Conservation (phyloP, 2,797 vertebrate species). For the Manis pentadactyla region DNA sequence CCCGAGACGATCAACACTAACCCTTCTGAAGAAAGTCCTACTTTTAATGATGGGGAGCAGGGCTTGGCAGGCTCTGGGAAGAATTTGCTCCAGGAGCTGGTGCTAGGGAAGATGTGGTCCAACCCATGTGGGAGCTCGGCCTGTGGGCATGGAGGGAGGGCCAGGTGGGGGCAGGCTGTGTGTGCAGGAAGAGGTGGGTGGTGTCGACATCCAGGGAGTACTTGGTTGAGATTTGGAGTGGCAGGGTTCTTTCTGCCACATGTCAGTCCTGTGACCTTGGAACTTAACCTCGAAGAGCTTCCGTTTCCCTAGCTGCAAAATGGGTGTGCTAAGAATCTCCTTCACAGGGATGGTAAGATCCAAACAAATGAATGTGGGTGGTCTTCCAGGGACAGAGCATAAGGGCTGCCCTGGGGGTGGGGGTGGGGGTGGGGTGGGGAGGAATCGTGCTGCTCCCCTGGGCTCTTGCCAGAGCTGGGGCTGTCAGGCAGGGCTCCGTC, state of each 20-base stretch:
- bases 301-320: neutral
- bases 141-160: neutral
- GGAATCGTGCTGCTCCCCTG: neutral
- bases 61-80: neutral
- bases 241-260: neutral
- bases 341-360: neutral
- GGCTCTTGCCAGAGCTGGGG: neutral
- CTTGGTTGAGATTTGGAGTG: neutral
- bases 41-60: neutral
- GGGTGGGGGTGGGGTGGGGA: accelerated
- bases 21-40: neutral
- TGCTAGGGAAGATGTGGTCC: neutral
- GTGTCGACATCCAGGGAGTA: neutral
- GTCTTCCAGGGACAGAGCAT: neutral
- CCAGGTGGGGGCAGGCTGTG: too few species aligned
- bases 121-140: neutral
- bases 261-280: neutral
- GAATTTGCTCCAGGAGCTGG: neutral
- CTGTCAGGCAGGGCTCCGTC: neutral
- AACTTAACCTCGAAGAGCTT: neutral
- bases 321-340: neutral
- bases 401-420: neutral
- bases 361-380: neutral
- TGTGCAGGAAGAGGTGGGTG: neutral
- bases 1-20: neutral